Evolutionary conservation across 2,113 vertebrate species (phyloP).

Genomic region (Hiodon alosoides): DNA sequence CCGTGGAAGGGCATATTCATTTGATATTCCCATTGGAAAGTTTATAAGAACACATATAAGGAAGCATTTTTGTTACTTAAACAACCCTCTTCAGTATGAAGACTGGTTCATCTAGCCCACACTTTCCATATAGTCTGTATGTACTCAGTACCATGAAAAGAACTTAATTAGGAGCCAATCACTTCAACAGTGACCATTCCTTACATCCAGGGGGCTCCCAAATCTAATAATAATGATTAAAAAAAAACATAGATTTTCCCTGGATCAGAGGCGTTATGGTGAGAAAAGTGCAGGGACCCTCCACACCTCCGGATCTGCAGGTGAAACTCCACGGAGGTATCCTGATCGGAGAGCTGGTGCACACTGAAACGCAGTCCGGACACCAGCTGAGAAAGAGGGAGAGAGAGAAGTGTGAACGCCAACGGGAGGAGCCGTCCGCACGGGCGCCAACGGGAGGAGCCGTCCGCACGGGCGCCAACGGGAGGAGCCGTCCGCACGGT

Average conservation of each 20-base stretch:
- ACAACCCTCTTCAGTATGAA: not conserved
- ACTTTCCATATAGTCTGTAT: not conserved
- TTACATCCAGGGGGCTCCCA: not conserved
- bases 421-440: not conserved
- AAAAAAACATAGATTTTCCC: no score
- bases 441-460: no score
- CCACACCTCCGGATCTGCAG: constrained; percentile 83
- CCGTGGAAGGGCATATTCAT: no score
- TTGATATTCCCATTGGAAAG: no score
- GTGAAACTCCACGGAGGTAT: constrained; percentile 86
- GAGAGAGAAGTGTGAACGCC: not conserved
- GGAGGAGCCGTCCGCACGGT: no score
- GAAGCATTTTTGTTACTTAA: not conserved
- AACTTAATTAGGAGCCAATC: not conserved
- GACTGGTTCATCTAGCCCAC: not conserved
- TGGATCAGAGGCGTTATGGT: no score
- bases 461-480: no score
- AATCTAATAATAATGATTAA: no score
- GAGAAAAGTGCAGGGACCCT: not conserved
- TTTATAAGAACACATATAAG: not conserved
- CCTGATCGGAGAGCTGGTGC: constrained; percentile 90
- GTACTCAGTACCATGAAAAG: not conserved
- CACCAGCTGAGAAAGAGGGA: constrained; percentile 58
- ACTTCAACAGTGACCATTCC: not conserved
- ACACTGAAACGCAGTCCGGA: constrained; percentile 87